Percentiles rank a stretch among this genome's conserved stretches.
Conservation (phyloP, 1,140 invertebrate genomes). For the Pygmarrhopalites habei region DNA sequence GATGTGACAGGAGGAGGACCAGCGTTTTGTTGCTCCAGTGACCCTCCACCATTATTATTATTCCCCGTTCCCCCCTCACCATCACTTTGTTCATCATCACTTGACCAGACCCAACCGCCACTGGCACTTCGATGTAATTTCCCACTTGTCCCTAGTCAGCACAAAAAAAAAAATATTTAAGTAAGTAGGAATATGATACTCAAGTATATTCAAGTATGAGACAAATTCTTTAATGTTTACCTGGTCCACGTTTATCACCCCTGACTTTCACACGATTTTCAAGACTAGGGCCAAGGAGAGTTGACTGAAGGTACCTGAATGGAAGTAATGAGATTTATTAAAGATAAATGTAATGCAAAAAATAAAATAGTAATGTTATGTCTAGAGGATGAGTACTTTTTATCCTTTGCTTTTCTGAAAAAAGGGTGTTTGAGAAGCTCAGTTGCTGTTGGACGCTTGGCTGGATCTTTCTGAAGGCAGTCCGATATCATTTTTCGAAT, state of each 20-base stretch:
- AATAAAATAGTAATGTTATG: too few relatives aligned
- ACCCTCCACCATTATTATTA: too few relatives aligned
- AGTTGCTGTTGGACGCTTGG: conserved; percentile 84
- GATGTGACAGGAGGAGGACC: too few relatives aligned
- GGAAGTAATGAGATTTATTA: too few relatives aligned
- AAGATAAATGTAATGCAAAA: too few relatives aligned
- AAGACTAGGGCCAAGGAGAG: conserved; percentile 72
- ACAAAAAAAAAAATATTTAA: conserved; percentile 10
- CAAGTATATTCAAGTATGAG: too few relatives aligned
- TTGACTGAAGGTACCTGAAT: conserved; percentile 86
- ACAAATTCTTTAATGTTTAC: neutral
- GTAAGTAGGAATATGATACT: neutral
- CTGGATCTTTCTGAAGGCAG: conserved; percentile 89
- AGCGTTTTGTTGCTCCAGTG: too few relatives aligned
- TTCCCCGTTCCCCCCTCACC: neutral
- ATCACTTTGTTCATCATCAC: conserved; percentile 57
- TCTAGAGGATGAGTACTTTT: too few relatives aligned
- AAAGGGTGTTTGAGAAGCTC: conserved; percentile 97
- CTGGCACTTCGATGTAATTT: conserved; percentile 86
- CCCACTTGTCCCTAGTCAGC: conserved; percentile 65
- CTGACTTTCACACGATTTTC: conserved; percentile 36
- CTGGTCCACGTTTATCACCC: conserved; percentile 16
- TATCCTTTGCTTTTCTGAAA: conserved; percentile 98
- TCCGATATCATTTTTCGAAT: conserved; percentile 93
- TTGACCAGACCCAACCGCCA: conserved; percentile 98